These are phyloP conservation scores for Stigmatopora nigra DNA, from an alignment of 2,113 vertebrate species.

Conservation along the genomic window DNA sequence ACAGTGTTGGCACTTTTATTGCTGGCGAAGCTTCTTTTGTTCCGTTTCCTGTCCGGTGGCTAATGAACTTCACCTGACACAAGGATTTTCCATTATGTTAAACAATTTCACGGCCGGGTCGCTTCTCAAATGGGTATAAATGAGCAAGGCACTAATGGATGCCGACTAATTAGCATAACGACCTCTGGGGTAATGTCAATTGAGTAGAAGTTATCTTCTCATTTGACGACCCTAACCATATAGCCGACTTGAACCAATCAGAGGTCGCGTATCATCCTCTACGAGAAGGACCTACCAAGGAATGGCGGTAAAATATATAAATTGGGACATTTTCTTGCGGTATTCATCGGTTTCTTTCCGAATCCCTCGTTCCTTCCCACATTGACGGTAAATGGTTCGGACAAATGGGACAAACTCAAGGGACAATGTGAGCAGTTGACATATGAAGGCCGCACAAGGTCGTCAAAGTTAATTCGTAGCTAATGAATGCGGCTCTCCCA, in stretches of 20 bases:
- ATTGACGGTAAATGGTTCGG: background rate
- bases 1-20: too few species aligned
- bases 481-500: background rate
- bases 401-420: background rate
- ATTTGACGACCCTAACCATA: background rate
- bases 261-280: too few species aligned
- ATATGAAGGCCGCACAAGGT: background rate
- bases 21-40: too few species aligned
- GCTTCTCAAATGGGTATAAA: background rate
- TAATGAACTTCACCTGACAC: background rate
- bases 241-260: background rate
- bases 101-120: background rate
- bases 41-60: too few species aligned
- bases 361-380: background rate
- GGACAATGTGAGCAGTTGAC: background rate
- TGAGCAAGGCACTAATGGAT: background rate
- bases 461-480: background rate
- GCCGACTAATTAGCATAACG: conserved; percentile 2
- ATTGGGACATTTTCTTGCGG: too few species aligned
- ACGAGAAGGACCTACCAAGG: too few species aligned
- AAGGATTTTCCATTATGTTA: background rate
- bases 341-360: too few species aligned
- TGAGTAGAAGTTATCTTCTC: background rate
- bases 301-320: too few species aligned
- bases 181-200: background rate